Percentiles rank a stretch among this genome's conserved stretches.
These are phyloP conservation scores for Chloroceryle amazona DNA, from an alignment of 2,797 vertebrate genomes.

Conservation along the genomic window DNA sequence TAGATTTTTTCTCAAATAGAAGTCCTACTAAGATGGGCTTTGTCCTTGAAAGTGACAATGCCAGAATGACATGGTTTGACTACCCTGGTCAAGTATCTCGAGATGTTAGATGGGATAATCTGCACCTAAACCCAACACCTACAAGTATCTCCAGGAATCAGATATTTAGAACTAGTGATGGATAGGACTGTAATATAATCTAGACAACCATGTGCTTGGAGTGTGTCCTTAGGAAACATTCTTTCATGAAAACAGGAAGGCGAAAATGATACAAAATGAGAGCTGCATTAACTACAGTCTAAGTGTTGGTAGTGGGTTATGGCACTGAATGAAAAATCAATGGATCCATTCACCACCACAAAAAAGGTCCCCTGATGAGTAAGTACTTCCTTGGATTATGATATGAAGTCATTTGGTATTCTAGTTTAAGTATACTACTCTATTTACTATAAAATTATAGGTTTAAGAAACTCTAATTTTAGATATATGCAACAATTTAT, in stretches of 20 bases:
- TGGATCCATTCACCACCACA: not conserved
- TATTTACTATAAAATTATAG: not conserved
- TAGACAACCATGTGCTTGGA: not conserved
- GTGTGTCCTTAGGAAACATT: not conserved
- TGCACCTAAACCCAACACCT: not conserved
- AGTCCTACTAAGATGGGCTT: not conserved
- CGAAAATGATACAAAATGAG: not conserved
- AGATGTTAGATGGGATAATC: not conserved
- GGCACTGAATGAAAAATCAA: not conserved
- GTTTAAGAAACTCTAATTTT: not conserved
- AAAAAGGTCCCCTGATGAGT: not conserved
- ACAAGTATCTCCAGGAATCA: not conserved
- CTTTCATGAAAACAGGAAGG: not conserved
- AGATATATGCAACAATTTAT: not conserved
- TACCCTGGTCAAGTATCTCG: not conserved
- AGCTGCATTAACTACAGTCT: not conserved
- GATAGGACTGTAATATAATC: not conserved
- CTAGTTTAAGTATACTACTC: not conserved
- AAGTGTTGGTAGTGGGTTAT: not conserved
- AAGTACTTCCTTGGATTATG: not conserved
- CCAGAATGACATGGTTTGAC: not conserved
- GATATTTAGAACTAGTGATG: not conserved
- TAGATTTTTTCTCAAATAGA: not conserved
- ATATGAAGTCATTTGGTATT: not conserved
- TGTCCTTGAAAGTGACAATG: not conserved